Base-by-base conservation (phyloP, 2,797 vertebrate genomes). In the Leptoclinus maculatus region DNA sequence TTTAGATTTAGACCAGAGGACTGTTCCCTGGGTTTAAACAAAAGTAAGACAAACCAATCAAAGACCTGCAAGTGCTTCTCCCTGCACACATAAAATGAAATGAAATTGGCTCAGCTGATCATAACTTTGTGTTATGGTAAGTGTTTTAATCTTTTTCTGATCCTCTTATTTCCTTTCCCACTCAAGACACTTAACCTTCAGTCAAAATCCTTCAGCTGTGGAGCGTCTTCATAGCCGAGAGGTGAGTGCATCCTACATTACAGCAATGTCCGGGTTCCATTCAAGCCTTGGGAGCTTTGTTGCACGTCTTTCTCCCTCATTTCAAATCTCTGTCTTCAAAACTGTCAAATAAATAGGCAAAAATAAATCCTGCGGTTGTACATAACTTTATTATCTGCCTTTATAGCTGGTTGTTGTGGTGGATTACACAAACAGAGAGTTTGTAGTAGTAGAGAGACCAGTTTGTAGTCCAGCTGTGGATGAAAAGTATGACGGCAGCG, bases 401-500 rank as follows among this genome's bases (percentile, higher is more conserved):
- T 56, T 19, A 34, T 8, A 47, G 21, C 21, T 47, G 56, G 17
- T n/a, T 64, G 11, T 9, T 56, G n/a, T 41, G 4, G 23, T 34
- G 4, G 17, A n/a, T n/a, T 58, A 21, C 21, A 47, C n/a, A n/a
- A n/a, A 9, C 34, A 36, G 34, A 36, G 36, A 38, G 36, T n/a
- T n/a, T n/a, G n/a, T n/a, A 34, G 32, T 34, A 7, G 7, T 5
- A 5, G 29, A 32, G 32, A 34, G 32, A 34, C 32, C 32, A 34
- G 32, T 34, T 7, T 34, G 32, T 7, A 34, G 32, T 12, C 47
- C 59, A 79, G 77, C 45, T 57, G 73, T 34, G 69, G 64, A 73
- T 60, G 32, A 57, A 64, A 57, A 64, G 45, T 39, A 80, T 71
- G 80, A 71, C 29, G 8, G 8, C 43, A 67, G n/a, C 9, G 6